Base-by-base conservation (phyloP, 2,888 invertebrate species). In the Papilio protenor region DNA sequence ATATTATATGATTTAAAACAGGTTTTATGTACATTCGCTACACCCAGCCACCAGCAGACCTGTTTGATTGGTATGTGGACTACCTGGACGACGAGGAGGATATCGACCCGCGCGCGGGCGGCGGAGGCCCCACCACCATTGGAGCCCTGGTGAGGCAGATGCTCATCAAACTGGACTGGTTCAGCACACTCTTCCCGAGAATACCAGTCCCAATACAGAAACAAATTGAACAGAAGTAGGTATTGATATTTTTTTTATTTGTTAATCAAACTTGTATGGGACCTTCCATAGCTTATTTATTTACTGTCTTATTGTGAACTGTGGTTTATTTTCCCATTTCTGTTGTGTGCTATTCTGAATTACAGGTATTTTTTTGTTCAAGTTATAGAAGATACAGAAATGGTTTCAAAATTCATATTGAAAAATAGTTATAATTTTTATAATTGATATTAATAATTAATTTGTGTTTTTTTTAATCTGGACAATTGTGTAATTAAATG, bases 151-250 rank as follows among this genome's bases (percentile, higher is more conserved):
- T 98, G 21, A 96, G 98, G 64, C 98, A 98, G 89, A 98, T 98
- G 96, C 95, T 99, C 76, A 97, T 98, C 79, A 99, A 99, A 89
- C 95, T 99, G 78, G 99, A 99, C 90, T 99, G 99, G 99, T 99
- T 99, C 94, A 98, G 98, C 64, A 99, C 99, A 0, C 95, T 99
- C 23, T 99, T 99, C 90, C 99, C 99, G 0, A 96, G 99, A 83
- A 99, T 99, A 90, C 99, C 99, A 0, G 99, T 99, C 79, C 99
- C 99, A 40, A 99, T 99, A 85, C 97, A 98, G 93, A 99, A 99
- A 90, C 97, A 97, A 90, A 96, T 99, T 82, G 98, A 98, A 87
- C 96, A 96, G 85, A 97, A 96, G 92, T 95, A 88, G 84, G 89
- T 89, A 86, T 84, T 82, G 80, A 84, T 81, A 21, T 81, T 81